Base-by-base conservation (phyloP, 1,140 invertebrate genomes). In the Drosophila novamexicana region DNA sequence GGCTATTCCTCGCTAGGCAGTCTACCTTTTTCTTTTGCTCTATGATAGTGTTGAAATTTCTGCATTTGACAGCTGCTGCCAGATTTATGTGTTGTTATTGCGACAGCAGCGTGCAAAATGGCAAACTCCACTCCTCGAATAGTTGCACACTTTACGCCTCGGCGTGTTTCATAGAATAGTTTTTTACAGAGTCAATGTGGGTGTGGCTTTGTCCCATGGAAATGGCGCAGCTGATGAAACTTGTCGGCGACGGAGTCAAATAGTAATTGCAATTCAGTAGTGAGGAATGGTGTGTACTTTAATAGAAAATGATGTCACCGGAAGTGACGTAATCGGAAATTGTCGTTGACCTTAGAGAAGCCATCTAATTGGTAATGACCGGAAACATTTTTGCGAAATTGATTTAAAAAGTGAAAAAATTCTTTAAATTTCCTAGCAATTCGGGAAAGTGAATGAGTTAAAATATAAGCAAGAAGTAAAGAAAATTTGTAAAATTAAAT, bases 41-140 rank as follows among this genome's bases (percentile, higher is more conserved):
- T 62, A 36, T 44, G 49, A 57, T 76, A 63, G 56, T 53, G 64
- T 56, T 74, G 54, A 58, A 65, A 7, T 40, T 54, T 56, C 52
- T 66, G 39, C 47, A 7, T 34, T 66, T 56, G 63, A 47, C 63
- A 66, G 63, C 63, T 66, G 63, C 32, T 56, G 40, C 63, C 73
- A 84, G 80, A 79, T 84, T 84, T 83, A 79, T 76, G 73, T 79
- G 81, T 83, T 83, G 67, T 84, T 84, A 80, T 80, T 79, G 81
- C 72, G 45, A 53, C 72, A 69, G 32, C 40, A 73, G 10, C 53
- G 37, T 56, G 53, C 29, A 44, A 56, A n/a, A 36, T 44, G 29
- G 42, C 53, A 10, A 66, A 49, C 16, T 32, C 45, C 44, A 64
- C 50, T 66, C 29, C 34, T 63, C 37, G 62, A 49, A 40, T 12